Evolutionary conservation across 2,797 vertebrate genomes (phyloP).

Genomic region (Coregonus sp.): DNA sequence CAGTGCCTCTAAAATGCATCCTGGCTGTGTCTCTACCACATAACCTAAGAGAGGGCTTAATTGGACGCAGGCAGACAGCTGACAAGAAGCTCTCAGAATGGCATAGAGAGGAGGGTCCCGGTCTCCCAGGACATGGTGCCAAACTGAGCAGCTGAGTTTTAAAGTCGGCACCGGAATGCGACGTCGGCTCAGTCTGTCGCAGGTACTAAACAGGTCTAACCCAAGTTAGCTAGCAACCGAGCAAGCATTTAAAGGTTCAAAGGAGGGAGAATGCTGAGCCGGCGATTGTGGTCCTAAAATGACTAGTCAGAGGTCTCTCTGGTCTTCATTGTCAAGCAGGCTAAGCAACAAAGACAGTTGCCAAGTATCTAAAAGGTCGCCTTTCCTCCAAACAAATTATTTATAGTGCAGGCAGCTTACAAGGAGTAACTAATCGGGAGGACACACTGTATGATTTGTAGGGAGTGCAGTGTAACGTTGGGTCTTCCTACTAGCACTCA

Average conservation of each 20-base stretch:
- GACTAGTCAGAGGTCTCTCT: background rate
- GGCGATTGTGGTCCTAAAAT: background rate
- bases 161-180: background rate
- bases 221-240: background rate
- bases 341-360: conserved; percentile 16
- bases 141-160: background rate
- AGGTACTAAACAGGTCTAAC: background rate
- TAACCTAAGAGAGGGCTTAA: background rate
- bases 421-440: conserved; percentile 47
- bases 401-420: conserved; percentile 68
- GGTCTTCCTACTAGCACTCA: conserved; percentile 22
- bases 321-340: background rate
- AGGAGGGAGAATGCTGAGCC: background rate
- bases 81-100: background rate
- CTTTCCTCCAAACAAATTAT: conserved; percentile 76
- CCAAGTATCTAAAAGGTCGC: conserved; percentile 55
- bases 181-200: background rate
- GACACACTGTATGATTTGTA: conserved; percentile 56
- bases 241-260: background rate
- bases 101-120: background rate
- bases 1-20: background rate
- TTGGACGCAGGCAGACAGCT: background rate
- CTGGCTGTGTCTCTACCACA: background rate
- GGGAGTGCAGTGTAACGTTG: conserved; percentile 9
- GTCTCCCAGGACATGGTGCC: background rate